Evolutionary conservation across 2,888 invertebrate genomes (phyloP).

Genomic region (Apodemia hepburni): DNA sequence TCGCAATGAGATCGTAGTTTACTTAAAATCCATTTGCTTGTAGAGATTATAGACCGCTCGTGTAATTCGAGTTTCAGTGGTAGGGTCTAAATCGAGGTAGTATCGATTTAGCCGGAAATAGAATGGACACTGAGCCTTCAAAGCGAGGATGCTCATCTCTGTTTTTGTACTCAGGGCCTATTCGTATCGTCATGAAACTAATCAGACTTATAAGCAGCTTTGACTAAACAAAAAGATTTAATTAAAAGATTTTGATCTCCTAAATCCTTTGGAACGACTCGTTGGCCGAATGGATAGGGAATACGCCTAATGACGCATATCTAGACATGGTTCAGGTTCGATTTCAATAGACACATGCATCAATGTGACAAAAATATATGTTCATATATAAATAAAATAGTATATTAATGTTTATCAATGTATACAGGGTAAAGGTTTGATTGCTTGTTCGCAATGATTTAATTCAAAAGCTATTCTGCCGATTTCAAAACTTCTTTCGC

Average conservation of each 20-base stretch:
- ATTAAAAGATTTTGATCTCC: neutral
- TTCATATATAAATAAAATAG: no score
- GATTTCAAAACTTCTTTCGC: no score
- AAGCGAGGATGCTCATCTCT: conserved; percentile 3
- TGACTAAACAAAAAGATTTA: neutral
- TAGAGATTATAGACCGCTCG: neutral
- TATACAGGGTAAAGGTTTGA: no score
- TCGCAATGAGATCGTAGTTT: conserved; percentile 11
- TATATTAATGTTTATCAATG: no score
- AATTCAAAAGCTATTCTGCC: no score
- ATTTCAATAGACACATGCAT: no score
- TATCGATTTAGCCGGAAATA: conserved; percentile 30
- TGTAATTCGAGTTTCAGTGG: conserved; percentile 24
- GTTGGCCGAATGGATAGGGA: no score
- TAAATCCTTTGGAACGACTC: neutral
- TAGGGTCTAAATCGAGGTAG: conserved; percentile 21
- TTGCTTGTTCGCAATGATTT: no score
- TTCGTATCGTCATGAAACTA: conserved; percentile 14
- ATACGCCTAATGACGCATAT: no score
- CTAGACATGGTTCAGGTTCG: no score
- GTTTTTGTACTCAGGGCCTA: conserved; percentile 10
- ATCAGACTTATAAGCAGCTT: conserved; percentile 5
- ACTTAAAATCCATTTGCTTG: conserved; percentile 11
- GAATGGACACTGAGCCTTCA: conserved; percentile 15
- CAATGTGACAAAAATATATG: no score